phyloP scores from a whole-genome alignment of 1,140 invertebrate species.

The Drosophila lini region DNA sequence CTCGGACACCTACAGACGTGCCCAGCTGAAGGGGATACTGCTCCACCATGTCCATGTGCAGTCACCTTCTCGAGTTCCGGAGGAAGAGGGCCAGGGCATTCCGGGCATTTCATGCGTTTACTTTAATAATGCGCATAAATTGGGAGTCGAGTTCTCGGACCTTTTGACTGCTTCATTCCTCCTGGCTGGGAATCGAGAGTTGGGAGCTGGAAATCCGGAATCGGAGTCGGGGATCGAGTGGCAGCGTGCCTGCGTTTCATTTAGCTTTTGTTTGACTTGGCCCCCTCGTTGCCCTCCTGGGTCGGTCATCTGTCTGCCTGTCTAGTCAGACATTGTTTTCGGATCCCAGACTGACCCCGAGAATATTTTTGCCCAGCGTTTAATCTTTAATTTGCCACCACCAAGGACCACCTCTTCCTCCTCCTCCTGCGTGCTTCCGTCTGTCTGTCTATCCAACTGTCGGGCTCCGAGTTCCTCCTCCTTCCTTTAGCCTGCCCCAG shows the following conservation, averaged over 20 bases:
- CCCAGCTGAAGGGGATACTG: neutral
- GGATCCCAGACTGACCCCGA: conserved; percentile 50
- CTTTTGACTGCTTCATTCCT: conserved; percentile 79
- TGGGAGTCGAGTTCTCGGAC: conserved; percentile 56
- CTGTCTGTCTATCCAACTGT: conserved; percentile 72
- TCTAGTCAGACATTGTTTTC: conserved; percentile 68
- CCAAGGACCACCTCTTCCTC: conserved; percentile 5
- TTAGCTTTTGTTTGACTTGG: conserved; percentile 76
- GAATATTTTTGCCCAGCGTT: conserved; percentile 75
- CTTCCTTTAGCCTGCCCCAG: neutral
- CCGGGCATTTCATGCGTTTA: conserved; percentile 70
- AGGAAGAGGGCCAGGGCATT: conserved; percentile 26
- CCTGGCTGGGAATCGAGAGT: conserved; percentile 14
- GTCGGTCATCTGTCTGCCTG: conserved; percentile 45
- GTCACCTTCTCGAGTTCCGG: conserved; percentile 3
- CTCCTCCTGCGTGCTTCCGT: conserved; percentile 30
- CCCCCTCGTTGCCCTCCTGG: neutral
- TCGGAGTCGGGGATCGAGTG: conserved; percentile 5
- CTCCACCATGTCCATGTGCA: conserved; percentile 10
- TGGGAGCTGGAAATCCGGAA: conserved; percentile 7
- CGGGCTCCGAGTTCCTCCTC: neutral
- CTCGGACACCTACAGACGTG: conserved; percentile 64
- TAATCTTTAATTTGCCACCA: conserved; percentile 79
- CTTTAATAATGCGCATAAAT: conserved; percentile 81
- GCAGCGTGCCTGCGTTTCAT: conserved; percentile 70